These are phyloP conservation scores for Pseudobourletiella spinata DNA, from an alignment of 1,140 invertebrate species.

Conservation along the genomic window DNA sequence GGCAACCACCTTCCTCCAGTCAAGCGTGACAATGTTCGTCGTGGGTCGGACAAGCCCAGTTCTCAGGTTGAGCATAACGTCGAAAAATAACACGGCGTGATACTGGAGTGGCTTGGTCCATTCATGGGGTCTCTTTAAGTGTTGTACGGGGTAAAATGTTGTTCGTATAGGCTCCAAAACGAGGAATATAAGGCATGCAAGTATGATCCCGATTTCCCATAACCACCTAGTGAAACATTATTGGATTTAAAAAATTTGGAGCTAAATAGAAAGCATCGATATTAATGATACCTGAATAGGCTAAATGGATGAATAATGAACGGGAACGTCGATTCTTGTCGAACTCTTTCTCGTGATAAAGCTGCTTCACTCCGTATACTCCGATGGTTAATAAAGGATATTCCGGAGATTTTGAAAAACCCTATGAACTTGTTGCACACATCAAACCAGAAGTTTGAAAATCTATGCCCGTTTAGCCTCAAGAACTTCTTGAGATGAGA, in stretches of 20 bases:
- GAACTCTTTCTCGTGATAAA: conserved; percentile 17
- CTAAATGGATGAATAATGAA: conserved; percentile 28
- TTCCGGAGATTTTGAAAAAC: not conserved
- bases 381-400: not conserved
- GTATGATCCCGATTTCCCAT: not conserved
- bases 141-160: not conserved
- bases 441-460: too few relatives aligned
- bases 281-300: conserved; percentile 19
- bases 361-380: conserved; percentile 9
- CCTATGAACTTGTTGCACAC: too few relatives aligned
- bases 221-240: not conserved
- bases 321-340: conserved; percentile 23
- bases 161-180: not conserved
- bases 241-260: not conserved
- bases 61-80: conserved; percentile 27
- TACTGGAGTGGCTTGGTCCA: not conserved
- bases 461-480: too few relatives aligned
- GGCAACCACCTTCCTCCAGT: conserved; percentile 4
- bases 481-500: too few relatives aligned
- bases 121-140: not conserved
- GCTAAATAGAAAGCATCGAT: not conserved
- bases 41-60: conserved; percentile 10
- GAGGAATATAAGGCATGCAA: not conserved
- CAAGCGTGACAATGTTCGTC: conserved; percentile 17
- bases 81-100: conserved; percentile 14